Evolutionary conservation across 2,797 vertebrate genomes (phyloP).

Genomic region (Ctenopoma kingsleyae): DNA sequence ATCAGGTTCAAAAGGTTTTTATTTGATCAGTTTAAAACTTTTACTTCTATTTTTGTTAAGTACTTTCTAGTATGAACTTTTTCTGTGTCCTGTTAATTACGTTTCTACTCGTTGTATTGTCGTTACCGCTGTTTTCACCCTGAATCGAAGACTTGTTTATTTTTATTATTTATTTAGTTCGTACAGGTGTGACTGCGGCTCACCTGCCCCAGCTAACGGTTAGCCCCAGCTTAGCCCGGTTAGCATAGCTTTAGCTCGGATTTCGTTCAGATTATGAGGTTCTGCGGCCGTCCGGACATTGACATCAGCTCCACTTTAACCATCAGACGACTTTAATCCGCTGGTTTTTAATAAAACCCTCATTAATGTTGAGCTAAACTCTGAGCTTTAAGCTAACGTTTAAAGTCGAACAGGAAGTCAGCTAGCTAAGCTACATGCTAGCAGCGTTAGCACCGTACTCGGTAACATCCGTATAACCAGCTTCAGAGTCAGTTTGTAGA

Average conservation of each 20-base stretch:
- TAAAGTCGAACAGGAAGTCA: neutral
- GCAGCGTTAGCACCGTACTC: neutral
- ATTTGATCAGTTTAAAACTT: too few species aligned
- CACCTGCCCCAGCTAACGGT: neutral
- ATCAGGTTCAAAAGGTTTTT: too few species aligned
- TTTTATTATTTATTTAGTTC: too few species aligned
- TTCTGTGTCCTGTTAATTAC: too few species aligned
- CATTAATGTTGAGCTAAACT: neutral
- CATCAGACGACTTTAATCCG: rapidly evolving
- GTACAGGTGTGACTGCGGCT: neutral
- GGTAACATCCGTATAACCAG: neutral
- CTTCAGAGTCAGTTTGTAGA: neutral
- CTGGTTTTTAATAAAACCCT: neutral
- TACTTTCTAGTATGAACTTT: too few species aligned
- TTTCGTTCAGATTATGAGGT: neutral
- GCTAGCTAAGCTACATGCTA: constrained; percentile 10
- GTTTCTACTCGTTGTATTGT: too few species aligned
- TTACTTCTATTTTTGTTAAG: too few species aligned
- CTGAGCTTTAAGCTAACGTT: constrained; percentile 23
- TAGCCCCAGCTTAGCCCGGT: neutral
- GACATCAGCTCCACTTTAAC: neutral
- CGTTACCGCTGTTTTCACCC: too few species aligned
- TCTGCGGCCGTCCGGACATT: neutral
- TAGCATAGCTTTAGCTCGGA: neutral
- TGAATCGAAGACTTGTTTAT: too few species aligned